Evolutionary conservation across 2,113 vertebrate species (phyloP).

Genomic region (Bubo scandiacus): DNA sequence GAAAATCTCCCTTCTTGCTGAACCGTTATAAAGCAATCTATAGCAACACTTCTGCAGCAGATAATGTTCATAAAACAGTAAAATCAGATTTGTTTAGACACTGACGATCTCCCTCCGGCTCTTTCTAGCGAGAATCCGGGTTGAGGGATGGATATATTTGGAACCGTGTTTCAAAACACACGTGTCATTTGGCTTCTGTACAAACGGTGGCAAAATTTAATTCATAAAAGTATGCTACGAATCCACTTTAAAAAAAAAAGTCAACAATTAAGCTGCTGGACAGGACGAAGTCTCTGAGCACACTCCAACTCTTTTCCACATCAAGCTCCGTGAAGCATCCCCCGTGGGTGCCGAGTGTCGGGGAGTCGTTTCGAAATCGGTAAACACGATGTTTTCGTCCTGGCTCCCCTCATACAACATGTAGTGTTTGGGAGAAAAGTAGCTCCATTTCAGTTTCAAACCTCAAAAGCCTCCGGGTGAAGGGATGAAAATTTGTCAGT

Average conservation of each 20-base stretch:
- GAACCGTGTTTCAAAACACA: conserved; percentile 62
- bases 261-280: conserved; percentile 14
- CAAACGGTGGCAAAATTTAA: conserved; percentile 62
- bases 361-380: neutral
- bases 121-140: conserved; percentile 6
- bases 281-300: neutral
- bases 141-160: conserved; percentile 37
- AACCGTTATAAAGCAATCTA: conserved; percentile 71
- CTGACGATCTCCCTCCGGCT: neutral
- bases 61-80: conserved; percentile 32
- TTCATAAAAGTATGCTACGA: conserved; percentile 51
- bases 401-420: neutral
- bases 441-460: conserved; percentile 37
- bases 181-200: conserved; percentile 70
- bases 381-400: neutral
- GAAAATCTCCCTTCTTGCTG: conserved; percentile 68
- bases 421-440: conserved; percentile 30
- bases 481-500: conserved; percentile 6
- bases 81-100: conserved; percentile 28
- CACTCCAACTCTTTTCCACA: neutral
- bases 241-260: neutral
- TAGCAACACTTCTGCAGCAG: conserved; percentile 40
- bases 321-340: conserved; percentile 11
- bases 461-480: neutral
- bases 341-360: neutral